Base-by-base conservation (phyloP, 2,113 vertebrate genomes). In the Desmodus rotundus region DNA sequence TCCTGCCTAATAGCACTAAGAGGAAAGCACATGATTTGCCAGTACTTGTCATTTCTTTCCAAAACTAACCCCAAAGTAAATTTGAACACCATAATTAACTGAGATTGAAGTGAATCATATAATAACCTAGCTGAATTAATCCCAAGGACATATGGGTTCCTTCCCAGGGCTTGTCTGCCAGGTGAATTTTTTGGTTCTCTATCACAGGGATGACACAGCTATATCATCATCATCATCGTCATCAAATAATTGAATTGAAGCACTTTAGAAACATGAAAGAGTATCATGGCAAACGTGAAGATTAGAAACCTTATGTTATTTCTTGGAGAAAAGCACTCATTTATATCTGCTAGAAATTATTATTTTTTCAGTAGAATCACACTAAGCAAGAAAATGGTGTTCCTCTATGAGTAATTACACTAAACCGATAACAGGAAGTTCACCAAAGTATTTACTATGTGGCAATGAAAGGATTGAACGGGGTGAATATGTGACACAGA, bases 371-470 rank as follows among this genome's bases (percentile, higher is more conserved):
- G 43, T 20, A 88, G 77, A 16, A 92, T 58, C 47, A 52, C 94
- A 96, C 43, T 85, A 92, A 83, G 83, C 97, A 72, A 95, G 80
- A 36, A 95, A 93, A 78, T 52, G 45, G 67, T 28, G 41, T 91
- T 83, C 45, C 26, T 81, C 65, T 82, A 80, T n/a, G 86, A 95
- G 96, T 95, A 17, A 82, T 52, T 67, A 84, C 3, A 45, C 33
- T 93, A 47, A 96, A 87, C 83, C 88, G 92, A 93, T 83, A 92
- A 19, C 6, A 28, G 15, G 83, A 95, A n/a, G 14, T 81, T 95
- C 47, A 87, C 74, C 91, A 93, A 63, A 67, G 7, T 50, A 83
- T 41, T 77, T 68, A 70, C 19, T 68, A 17, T 9, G 70, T 33
- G 63, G 24, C 26, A 78, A 47, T n/a, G 12, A 83, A 74, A 73